A percentile compares a stretch with the other conserved stretches of the same genome.
phyloP scores from a whole-genome alignment of 2,797 vertebrate genomes.

The Peromyscus aztecus region DNA sequence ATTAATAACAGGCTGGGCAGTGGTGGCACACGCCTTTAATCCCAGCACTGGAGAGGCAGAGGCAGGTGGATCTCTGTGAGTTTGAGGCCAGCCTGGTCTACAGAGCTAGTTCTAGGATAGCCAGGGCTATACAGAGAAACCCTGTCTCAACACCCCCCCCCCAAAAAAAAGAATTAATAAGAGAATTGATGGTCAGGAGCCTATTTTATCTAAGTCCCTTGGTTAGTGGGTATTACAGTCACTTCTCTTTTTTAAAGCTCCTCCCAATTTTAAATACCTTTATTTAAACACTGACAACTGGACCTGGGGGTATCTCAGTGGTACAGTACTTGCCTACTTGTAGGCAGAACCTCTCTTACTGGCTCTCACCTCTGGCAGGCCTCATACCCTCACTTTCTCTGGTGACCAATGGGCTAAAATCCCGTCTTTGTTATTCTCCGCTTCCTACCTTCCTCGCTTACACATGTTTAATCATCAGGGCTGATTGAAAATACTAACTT shows the following conservation, averaged over 20 bases:
- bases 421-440: conserved; percentile 34
- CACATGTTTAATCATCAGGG: conserved; percentile 63
- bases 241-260: neutral
- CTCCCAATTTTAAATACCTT: neutral
- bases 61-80: neutral
- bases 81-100: neutral
- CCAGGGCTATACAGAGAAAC: neutral
- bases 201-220: conserved; percentile 52
- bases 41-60: neutral
- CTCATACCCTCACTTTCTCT: conserved; percentile 60
- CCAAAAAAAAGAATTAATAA: neutral
- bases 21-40: neutral
- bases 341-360: neutral
- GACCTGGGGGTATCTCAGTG: neutral
- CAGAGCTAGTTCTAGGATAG: neutral
- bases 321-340: neutral
- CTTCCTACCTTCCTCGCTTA: conserved; percentile 45
- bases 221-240: neutral
- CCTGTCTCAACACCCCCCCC: neutral
- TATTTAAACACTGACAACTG: neutral
- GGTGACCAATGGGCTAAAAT: conserved; percentile 56
- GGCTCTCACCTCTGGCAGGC: conserved; percentile 11
- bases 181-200: neutral
- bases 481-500: conserved; percentile 64
- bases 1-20: neutral